These are phyloP conservation scores for Dromococcyx pavoninus DNA, from an alignment of 2,797 vertebrate species.

Conservation along the genomic window DNA sequence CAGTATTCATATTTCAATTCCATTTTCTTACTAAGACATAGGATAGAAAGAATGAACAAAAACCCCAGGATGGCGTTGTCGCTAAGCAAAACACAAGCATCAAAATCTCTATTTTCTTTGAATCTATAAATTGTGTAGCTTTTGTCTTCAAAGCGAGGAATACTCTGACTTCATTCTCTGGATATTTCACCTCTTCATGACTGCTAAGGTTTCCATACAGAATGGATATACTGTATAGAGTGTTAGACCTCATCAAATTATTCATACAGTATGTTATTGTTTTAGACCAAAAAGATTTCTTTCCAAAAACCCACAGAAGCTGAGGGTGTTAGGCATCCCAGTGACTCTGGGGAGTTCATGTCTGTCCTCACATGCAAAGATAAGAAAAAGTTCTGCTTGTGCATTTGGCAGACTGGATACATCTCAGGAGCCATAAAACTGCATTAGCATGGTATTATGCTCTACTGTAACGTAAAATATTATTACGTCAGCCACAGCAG, in stretches of 20 bases:
- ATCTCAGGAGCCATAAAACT: not conserved
- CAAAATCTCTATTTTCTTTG: not conserved
- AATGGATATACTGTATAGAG: not conserved
- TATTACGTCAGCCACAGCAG: not conserved
- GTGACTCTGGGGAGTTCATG: not conserved
- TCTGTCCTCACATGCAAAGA: not conserved
- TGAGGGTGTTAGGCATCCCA: not conserved
- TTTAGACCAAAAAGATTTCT: not conserved
- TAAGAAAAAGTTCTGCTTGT: not conserved
- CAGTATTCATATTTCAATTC: not conserved
- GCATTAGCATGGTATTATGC: not conserved
- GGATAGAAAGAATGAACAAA: not conserved
- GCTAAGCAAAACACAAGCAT: not conserved
- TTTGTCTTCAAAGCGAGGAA: not conserved
- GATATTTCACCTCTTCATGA: not conserved
- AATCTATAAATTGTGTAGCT: no score
- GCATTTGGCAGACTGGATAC: not conserved
- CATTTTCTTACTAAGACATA: not conserved
- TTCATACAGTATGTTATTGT: not conserved
- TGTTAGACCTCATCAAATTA: not conserved
- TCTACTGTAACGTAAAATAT: not conserved
- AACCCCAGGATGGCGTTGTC: accelerated
- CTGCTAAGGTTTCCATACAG: not conserved
- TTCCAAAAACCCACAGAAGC: not conserved
- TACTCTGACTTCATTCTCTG: not conserved